Conservation (phyloP, 2,797 vertebrate genomes). For the Lepilemur ruficaudatus region DNA sequence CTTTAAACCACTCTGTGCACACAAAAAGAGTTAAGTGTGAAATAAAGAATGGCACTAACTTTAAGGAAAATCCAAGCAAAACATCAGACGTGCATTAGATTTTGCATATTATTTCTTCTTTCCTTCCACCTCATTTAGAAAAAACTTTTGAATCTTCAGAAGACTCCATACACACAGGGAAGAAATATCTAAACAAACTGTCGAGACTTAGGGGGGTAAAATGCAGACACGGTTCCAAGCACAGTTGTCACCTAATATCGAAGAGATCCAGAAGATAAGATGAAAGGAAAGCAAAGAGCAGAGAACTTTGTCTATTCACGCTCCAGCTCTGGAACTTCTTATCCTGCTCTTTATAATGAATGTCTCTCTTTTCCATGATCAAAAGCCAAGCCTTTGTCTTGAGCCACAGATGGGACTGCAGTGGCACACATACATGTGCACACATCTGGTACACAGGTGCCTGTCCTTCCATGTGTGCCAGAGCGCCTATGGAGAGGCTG, state of each 20-base stretch:
- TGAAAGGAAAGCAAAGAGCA: conserved; percentile 44
- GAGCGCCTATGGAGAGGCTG: not conserved
- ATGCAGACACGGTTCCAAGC: conserved; percentile 14
- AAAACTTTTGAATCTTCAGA: not conserved
- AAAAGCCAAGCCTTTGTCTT: conserved; percentile 54
- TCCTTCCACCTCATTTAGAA: not conserved
- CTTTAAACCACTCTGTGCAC: not conserved
- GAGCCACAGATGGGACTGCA: conserved; percentile 70
- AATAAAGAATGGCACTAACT: not conserved
- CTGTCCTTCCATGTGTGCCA: conserved; percentile 13
- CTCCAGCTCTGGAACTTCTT: conserved; percentile 68
- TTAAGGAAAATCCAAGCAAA: not conserved
- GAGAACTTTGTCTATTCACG: conserved; percentile 37
- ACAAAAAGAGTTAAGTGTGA: not conserved
- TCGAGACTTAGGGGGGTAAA: not conserved
- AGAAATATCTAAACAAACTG: not conserved
- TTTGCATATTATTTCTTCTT: not conserved
- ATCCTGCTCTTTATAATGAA: conserved; percentile 50
- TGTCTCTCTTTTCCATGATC: conserved; percentile 44
- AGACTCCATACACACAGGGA: not conserved
- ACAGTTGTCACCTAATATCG: not conserved
- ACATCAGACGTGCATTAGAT: not conserved
- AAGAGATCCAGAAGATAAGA: conserved; percentile 38
- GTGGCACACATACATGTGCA: not conserved
- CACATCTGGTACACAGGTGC: conserved; percentile 83